A percentile compares a stretch with the other conserved stretches of the same genome.
phyloP scores from a whole-genome alignment of 1,140 invertebrate species.

The Ptiloglossa arizonensis region DNA sequence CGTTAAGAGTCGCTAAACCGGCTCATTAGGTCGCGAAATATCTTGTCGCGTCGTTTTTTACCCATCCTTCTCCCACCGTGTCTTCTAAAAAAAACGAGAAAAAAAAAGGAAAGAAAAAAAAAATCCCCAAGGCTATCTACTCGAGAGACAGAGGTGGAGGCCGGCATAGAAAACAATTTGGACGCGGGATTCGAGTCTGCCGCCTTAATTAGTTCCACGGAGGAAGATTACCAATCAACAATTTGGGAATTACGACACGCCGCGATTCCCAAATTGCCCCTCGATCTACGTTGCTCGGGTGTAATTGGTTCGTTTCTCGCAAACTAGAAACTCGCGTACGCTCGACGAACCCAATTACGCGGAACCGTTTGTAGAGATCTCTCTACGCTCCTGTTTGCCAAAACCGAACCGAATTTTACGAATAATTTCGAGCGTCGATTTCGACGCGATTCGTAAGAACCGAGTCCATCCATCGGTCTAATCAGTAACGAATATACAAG shows the following conservation, averaged over 20 bases:
- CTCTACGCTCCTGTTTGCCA: too few relatives aligned
- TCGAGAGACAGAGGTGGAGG: slow-evolving; percentile 20
- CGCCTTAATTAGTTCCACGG: slow-evolving; percentile 60
- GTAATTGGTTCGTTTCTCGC: background rate
- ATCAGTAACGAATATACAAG: too few relatives aligned
- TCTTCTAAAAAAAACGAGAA: background rate
- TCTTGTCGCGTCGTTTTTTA: slow-evolving; percentile 39
- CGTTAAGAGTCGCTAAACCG: slow-evolving; percentile 49
- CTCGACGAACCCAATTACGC: too few relatives aligned
- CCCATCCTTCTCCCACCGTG: background rate
- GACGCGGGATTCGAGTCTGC: slow-evolving; percentile 22
- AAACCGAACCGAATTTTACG: too few relatives aligned
- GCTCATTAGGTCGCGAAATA: slow-evolving; percentile 63
- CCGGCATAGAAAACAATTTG: slow-evolving; percentile 64
- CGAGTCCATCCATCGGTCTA: too few relatives aligned
- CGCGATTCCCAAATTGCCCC: slow-evolving; percentile 38
- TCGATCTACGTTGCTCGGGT: background rate
- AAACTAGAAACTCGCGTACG: background rate
- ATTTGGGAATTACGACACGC: slow-evolving; percentile 53
- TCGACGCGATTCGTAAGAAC: too few relatives aligned
- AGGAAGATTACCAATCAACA: slow-evolving; percentile 58
- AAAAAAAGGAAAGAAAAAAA: slow-evolving; percentile 8
- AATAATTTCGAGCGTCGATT: too few relatives aligned
- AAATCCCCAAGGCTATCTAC: slow-evolving; percentile 59
- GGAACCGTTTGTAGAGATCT: too few relatives aligned